Conservation (phyloP, 2,113 vertebrate species). For the Lasiurus borealis region DNA sequence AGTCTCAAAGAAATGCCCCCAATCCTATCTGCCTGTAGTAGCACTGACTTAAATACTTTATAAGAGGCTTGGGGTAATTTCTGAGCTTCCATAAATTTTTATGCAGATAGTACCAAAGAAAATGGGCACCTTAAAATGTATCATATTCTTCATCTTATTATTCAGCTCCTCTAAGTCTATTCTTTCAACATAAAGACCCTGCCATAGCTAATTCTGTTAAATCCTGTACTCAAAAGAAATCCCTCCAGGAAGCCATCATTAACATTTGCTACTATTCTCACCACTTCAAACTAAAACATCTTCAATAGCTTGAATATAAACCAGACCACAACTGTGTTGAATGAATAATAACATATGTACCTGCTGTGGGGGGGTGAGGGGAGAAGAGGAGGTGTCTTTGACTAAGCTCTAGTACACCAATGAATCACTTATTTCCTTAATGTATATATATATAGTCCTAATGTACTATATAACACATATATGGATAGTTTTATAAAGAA, state of each 20-base stretch:
- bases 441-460: not conserved
- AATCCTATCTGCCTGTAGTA: not conserved
- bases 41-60: not conserved
- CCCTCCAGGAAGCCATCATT: not conserved
- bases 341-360: not conserved
- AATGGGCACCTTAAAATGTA: slow-evolving; percentile 6
- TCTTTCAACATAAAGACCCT: slow-evolving; percentile 7
- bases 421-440: not conserved
- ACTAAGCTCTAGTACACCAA: not conserved
- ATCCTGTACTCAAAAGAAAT: slow-evolving; percentile 28
- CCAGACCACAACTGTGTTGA: not conserved
- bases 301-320: not conserved
- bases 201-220: slow-evolving; percentile 41
- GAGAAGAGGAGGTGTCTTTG: not conserved
- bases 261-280: not conserved
- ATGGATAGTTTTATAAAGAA: slow-evolving; percentile 8
- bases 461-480: not conserved
- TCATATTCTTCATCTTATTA: not conserved
- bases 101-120: not conserved
- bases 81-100: not conserved
- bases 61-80: not conserved
- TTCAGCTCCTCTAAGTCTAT: not conserved
- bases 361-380: not conserved
- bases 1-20: not conserved
- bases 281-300: slow-evolving; percentile 2